These are phyloP conservation scores for Periophthalmodon schlosseri DNA, from an alignment of 2,113 vertebrate genomes.

Conservation along the genomic window DNA sequence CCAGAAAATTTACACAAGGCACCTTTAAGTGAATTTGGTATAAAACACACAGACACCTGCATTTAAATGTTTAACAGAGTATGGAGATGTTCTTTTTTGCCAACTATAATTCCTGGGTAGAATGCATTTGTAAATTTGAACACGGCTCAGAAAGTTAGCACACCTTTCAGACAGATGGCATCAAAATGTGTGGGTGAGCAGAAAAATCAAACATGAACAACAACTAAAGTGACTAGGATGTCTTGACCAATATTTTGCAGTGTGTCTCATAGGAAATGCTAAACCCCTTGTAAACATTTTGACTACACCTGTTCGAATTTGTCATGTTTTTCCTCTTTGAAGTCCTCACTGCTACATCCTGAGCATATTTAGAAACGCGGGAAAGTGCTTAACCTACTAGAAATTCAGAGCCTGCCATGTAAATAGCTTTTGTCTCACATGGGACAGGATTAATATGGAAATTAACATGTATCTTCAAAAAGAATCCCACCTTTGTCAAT, in stretches of 20 bases:
- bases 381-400: conserved; percentile 38
- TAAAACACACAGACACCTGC: not conserved
- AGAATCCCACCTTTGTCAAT: conserved; percentile 70
- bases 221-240: not conserved
- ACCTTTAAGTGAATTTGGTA: not conserved
- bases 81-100: conserved; percentile 9
- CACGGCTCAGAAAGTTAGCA: conserved; percentile 39
- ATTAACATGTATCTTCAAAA: conserved; percentile 66
- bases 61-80: not conserved
- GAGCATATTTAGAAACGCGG: conserved; percentile 17
- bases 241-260: not conserved
- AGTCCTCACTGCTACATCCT: conserved; percentile 8
- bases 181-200: not conserved
- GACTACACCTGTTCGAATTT: conserved; percentile 8
- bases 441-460: conserved; percentile 62
- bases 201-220: not conserved
- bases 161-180: conserved; percentile 43
- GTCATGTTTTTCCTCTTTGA: conserved; percentile 6
- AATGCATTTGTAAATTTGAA: conserved; percentile 47
- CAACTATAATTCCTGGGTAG: conserved; percentile 44
- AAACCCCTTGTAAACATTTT: conserved; percentile 16
- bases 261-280: conserved; percentile 3
- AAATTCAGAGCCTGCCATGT: conserved; percentile 33
- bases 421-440: conserved; percentile 59
- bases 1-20: no score